phyloP scores from a whole-genome alignment of 1,140 invertebrate genomes.

The Euglossa dilemma region DNA sequence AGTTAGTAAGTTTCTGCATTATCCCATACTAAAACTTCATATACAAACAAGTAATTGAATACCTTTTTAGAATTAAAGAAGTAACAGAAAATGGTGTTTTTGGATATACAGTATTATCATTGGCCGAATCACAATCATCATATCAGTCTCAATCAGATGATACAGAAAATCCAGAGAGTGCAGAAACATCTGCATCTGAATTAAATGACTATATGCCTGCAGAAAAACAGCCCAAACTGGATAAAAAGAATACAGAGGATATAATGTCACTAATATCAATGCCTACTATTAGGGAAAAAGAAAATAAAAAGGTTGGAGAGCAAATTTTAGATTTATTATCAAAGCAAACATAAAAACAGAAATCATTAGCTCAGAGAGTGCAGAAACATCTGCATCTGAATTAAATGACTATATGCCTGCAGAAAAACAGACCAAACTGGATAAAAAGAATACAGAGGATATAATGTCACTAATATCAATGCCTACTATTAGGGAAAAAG shows the following conservation, averaged over 20 bases:
- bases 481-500: slow-evolving; percentile 96
- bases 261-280: slow-evolving; percentile 92
- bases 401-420: slow-evolving; percentile 70
- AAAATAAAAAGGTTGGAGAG: slow-evolving; percentile 97
- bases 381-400: slow-evolving; percentile 72
- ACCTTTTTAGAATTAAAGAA: slow-evolving; percentile 76
- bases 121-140: slow-evolving; percentile 74
- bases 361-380: slow-evolving; percentile 94
- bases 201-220: slow-evolving; percentile 70
- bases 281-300: slow-evolving; percentile 96
- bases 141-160: slow-evolving; percentile 70
- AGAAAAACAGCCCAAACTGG: slow-evolving; percentile 75
- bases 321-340: slow-evolving; percentile 97
- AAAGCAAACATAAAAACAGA: slow-evolving; percentile 97
- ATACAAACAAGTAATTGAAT: slow-evolving; percentile 25
- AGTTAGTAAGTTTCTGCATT: slow-evolving; percentile 73
- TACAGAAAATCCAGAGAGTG: slow-evolving; percentile 67
- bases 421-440: slow-evolving; percentile 75
- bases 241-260: slow-evolving; percentile 77
- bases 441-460: slow-evolving; percentile 77
- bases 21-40: neutral
- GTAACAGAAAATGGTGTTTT: slow-evolving; percentile 80
- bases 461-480: slow-evolving; percentile 92
- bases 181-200: slow-evolving; percentile 72
- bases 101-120: slow-evolving; percentile 79